phyloP scores from a whole-genome alignment of 2,888 invertebrate genomes.

The Cephus spinipes region DNA sequence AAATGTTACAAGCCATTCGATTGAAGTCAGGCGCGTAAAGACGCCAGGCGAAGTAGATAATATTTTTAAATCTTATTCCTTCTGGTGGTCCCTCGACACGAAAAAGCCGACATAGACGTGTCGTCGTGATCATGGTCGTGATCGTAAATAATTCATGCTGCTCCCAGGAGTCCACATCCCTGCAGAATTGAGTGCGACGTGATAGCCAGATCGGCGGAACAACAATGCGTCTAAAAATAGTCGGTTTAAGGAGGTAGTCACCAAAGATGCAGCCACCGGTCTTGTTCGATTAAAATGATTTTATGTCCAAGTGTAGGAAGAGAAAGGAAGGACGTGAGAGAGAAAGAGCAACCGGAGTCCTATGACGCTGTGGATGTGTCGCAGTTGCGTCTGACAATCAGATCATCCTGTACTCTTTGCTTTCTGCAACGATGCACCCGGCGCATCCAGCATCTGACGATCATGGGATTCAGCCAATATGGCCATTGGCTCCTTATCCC shows the following conservation, averaged over 20 bases:
- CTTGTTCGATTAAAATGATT: constrained; percentile 30
- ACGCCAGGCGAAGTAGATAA: not conserved
- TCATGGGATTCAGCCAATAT: constrained; percentile 11
- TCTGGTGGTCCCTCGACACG: not conserved
- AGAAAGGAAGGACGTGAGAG: not conserved
- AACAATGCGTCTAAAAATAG: constrained; percentile 33
- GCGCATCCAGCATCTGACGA: constrained; percentile 1
- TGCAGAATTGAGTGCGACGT: not conserved
- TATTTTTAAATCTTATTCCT: not conserved
- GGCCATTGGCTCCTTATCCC: constrained; percentile 19
- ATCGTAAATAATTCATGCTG: not conserved
- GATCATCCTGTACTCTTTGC: not conserved
- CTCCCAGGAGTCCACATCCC: constrained; percentile 12
- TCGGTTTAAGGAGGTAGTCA: constrained; percentile 17
- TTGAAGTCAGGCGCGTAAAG: not conserved
- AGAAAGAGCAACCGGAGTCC: not conserved
- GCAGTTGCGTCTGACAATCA: not conserved
- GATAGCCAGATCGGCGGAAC: constrained; percentile 17
- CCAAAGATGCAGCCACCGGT: constrained; percentile 19
- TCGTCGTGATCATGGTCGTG: not conserved
- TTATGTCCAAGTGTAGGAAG: constrained; percentile 27
- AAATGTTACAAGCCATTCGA: not conserved
- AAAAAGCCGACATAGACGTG: not conserved
- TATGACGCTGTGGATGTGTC: not conserved
- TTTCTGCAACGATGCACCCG: constrained; percentile 16